These are phyloP conservation scores for Xyliphius kryptos DNA, from an alignment of 2,113 vertebrate species.

Conservation along the genomic window DNA sequence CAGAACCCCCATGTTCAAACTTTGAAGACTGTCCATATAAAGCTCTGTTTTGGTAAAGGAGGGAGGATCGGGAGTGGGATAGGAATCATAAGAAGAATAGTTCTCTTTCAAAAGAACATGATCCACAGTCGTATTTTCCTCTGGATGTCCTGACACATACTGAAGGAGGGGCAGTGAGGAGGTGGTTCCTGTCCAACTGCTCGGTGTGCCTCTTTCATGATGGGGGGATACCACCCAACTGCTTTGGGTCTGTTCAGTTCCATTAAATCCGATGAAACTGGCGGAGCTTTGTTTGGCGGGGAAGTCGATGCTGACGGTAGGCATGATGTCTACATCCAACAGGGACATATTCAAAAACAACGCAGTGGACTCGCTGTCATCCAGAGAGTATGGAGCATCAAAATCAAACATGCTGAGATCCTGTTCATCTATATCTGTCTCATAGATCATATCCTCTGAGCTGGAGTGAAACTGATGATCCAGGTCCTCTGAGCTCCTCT, in stretches of 20 bases:
- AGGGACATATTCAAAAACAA: slow-evolving; percentile 10
- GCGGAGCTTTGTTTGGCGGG: neutral
- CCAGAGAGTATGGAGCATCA: slow-evolving; percentile 41
- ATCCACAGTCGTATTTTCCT: too few relatives aligned
- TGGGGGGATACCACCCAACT: too few relatives aligned
- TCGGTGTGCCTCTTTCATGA: too few relatives aligned
- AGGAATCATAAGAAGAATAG: too few relatives aligned
- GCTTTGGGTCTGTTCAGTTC: too few relatives aligned
- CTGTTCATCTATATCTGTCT: slow-evolving; percentile 39
- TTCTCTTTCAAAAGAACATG: too few relatives aligned
- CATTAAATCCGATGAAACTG: too few relatives aligned
- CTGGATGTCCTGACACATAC: too few relatives aligned
- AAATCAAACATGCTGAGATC: slow-evolving; percentile 48
- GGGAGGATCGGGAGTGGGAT: neutral
- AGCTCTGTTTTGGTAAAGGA: neutral
- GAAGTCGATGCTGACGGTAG: neutral
- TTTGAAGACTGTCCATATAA: too few relatives aligned
- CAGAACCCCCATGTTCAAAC: too few relatives aligned
- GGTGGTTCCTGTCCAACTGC: too few relatives aligned
- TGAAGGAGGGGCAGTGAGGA: too few relatives aligned
- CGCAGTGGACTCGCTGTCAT: slow-evolving; percentile 21
- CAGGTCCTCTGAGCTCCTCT: slow-evolving; percentile 40
- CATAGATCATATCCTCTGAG: slow-evolving; percentile 43
- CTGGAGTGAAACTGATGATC: slow-evolving; percentile 35
- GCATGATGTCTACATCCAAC: slow-evolving; percentile 14